Evolutionary conservation across 2,888 invertebrate genomes (phyloP).

Genomic region (Toxonevra muliebris): DNA sequence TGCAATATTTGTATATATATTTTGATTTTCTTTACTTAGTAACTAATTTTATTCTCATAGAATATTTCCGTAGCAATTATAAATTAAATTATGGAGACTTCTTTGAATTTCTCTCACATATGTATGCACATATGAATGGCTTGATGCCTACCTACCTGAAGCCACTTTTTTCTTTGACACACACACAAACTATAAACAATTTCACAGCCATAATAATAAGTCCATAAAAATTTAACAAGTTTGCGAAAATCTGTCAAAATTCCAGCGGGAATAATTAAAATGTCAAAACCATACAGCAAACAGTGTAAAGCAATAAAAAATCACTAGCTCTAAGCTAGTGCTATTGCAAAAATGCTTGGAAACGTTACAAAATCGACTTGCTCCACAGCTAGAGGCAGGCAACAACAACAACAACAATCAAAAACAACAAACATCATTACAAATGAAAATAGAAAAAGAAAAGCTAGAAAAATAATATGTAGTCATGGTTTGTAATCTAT

Average conservation of each 20-base stretch:
- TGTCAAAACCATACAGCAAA: slow-evolving; percentile 23
- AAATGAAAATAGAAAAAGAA: neutral
- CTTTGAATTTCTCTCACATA: too few relatives aligned
- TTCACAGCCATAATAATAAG: slow-evolving; percentile 2
- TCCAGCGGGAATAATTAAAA: slow-evolving; percentile 36
- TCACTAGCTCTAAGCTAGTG: neutral
- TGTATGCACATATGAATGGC: too few relatives aligned
- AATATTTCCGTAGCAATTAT: too few relatives aligned
- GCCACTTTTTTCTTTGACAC: too few relatives aligned
- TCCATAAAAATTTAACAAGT: slow-evolving; percentile 17
- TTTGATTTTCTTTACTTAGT: too few relatives aligned
- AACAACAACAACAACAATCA: slow-evolving; percentile 6
- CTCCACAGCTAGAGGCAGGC: slow-evolving; percentile 25
- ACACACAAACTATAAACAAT: neutral
- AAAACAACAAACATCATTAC: neutral
- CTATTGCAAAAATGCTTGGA: neutral
- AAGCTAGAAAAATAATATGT: neutral
- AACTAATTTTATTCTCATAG: too few relatives aligned
- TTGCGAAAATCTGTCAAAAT: slow-evolving; percentile 12
- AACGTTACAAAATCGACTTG: slow-evolving; percentile 9
- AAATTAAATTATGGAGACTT: too few relatives aligned
- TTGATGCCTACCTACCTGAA: too few relatives aligned
- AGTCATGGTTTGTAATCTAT: neutral
- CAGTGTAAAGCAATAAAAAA: slow-evolving; percentile 4
- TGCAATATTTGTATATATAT: too few relatives aligned